These are phyloP conservation scores for Odontamblyopus lacepedii DNA, from an alignment of 2,797 vertebrate species.

Conservation along the genomic window DNA sequence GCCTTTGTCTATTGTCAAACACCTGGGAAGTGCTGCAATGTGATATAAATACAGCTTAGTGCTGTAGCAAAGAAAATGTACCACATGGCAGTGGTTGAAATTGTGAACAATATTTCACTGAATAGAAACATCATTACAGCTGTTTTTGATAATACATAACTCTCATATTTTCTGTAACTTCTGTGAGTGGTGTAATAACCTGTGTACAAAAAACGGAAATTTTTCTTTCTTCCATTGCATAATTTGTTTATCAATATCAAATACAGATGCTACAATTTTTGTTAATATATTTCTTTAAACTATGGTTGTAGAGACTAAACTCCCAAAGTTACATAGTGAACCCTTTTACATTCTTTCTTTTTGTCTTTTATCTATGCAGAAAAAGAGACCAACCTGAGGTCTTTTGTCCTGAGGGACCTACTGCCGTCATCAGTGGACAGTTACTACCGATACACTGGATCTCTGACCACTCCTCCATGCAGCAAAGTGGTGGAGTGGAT, in stretches of 20 bases:
- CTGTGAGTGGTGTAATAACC: not conserved
- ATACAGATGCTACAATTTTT: not conserved
- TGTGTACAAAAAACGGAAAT: not conserved
- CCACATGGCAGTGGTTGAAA: not conserved
- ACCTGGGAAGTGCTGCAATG: not conserved
- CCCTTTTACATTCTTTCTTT: constrained; percentile 14
- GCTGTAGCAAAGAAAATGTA: not conserved
- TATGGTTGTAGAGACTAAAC: not conserved
- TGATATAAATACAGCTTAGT: not conserved
- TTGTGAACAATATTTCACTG: not conserved
- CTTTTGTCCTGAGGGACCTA: constrained; percentile 92
- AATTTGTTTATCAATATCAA: not conserved
- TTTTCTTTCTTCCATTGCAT: not conserved
- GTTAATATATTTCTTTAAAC: not conserved
- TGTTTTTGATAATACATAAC: not conserved
- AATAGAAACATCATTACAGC: not conserved
- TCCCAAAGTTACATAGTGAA: no score
- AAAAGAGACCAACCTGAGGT: constrained; percentile 95
- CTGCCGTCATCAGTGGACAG: constrained; percentile 90
- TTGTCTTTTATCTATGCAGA: constrained; percentile 75
- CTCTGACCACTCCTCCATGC: constrained; percentile 95
- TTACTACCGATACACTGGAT: constrained; percentile 96
- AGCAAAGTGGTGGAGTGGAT: constrained; percentile 98
- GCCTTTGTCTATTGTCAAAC: not conserved
- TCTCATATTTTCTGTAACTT: not conserved